These are phyloP conservation scores for Xiphorhynchus erythropygius DNA, from an alignment of 2,797 vertebrate species.

Conservation along the genomic window DNA sequence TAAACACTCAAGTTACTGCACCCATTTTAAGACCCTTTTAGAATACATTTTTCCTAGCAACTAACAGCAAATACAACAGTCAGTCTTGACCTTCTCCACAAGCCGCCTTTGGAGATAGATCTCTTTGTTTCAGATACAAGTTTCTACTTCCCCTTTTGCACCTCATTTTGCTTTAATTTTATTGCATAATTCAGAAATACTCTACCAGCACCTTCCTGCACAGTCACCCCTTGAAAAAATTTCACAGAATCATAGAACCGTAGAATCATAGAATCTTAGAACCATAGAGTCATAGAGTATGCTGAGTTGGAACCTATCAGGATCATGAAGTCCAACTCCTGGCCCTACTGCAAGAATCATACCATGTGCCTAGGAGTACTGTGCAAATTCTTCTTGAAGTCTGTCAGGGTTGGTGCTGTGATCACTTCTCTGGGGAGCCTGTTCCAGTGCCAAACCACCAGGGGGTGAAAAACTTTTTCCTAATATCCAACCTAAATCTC, in stretches of 20 bases:
- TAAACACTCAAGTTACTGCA: background rate
- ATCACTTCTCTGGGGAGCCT: accelerated
- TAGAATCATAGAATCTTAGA: background rate
- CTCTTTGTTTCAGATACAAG: background rate
- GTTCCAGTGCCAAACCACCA: accelerated
- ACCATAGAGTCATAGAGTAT: background rate
- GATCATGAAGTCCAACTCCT: too few species aligned
- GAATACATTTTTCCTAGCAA: background rate
- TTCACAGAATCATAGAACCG: background rate
- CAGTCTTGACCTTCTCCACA: background rate
- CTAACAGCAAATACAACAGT: background rate
- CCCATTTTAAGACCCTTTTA: background rate
- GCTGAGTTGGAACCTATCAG: background rate
- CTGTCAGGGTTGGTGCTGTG: too few species aligned
- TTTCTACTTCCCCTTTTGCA: background rate
- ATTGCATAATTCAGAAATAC: background rate
- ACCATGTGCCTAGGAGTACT: accelerated
- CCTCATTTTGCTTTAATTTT: background rate
- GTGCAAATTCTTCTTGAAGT: background rate
- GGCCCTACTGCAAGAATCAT: background rate
- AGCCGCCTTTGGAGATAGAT: background rate
- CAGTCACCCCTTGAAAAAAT: background rate
- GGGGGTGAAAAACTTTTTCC: background rate
- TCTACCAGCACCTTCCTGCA: background rate
- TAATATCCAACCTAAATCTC: background rate